A percentile compares a stretch with the other conserved stretches of the same genome.
These are phyloP conservation scores for Pachyramphus minor DNA, from an alignment of 2,113 vertebrate genomes.

Conservation along the genomic window DNA sequence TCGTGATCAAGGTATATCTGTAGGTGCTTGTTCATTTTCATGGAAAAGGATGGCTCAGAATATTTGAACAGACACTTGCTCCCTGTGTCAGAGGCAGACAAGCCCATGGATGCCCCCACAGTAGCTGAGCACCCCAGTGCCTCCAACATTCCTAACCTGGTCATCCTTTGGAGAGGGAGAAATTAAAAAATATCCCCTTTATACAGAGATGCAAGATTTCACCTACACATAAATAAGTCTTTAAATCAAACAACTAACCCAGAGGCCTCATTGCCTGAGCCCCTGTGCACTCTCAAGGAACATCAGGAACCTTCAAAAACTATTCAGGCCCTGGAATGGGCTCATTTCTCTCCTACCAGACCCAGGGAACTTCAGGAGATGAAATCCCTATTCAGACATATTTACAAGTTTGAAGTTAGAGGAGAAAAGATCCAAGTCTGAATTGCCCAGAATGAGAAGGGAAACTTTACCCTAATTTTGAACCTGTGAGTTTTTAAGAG, in stretches of 20 bases:
- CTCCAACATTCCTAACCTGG: background rate
- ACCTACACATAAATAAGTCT: background rate
- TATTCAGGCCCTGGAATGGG: background rate
- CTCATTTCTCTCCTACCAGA: background rate
- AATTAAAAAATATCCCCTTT: background rate
- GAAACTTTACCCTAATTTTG: background rate
- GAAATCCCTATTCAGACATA: background rate
- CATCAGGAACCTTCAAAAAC: background rate
- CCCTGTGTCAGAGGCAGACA: fast-evolving
- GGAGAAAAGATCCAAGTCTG: background rate
- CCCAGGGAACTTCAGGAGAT: background rate
- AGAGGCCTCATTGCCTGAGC: background rate
- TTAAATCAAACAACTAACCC: background rate
- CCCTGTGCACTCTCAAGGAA: background rate
- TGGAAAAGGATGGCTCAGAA: background rate
- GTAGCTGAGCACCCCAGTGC: background rate
- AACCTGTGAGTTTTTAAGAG: background rate
- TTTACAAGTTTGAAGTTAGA: background rate
- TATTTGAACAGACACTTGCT: background rate
- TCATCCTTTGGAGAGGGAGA: background rate
- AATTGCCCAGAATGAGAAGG: background rate
- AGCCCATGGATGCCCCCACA: background rate
- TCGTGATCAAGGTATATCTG: background rate
- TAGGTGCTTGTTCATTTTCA: background rate
- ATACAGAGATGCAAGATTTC: background rate